Base-by-base conservation (phyloP, 2,113 vertebrate genomes). In the Epinephelus lanceolatus region DNA sequence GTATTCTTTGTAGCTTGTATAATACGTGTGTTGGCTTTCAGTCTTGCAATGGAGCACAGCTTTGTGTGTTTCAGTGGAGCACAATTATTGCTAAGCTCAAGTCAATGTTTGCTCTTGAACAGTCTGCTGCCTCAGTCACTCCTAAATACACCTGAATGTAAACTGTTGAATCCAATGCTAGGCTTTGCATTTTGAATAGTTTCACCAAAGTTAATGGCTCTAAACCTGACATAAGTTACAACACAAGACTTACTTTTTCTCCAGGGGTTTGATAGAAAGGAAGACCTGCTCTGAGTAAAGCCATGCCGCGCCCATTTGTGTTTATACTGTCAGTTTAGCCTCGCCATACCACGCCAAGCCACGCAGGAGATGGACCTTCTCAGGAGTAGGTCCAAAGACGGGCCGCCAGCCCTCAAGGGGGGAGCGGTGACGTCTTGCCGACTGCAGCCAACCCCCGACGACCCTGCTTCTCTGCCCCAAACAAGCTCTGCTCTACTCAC, bases 1-100 rank as follows among this genome's bases (percentile, higher is more conserved):
- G 72, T 83, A 78, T 62, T 68, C 21, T n/a, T 10, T 65, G 33
- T 71, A 61, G 59, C 47, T 25, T 72, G 10, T 51, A 12, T 21
- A 42, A n/a, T 56, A n/a, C 51, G 27, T 73, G 18, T 67, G 23
- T 56, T 52, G 76, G 33, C 27, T 66, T 62, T 73, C 5, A 23
- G 8, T 72, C 25, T 56, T 61, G n/a, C n/a, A 7, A n/a, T 42
- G 62, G 3, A 19, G n/a, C n/a, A 11, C 40, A 56, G 62, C 40
- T 72, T 59, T 63, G 49, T 56, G 49, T 25, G 8, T 81, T 82
- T 82, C 10, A 73, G 1, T 69, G 1, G 30, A 75, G 21, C 18
- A 59, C 9, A 55, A 23, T 30, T 30, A 56, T 33, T 7, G 4
- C 33, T n/a, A 27, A 69, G 51, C 25, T 21, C 10, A 60, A 42